Conservation (phyloP, 64 coral and sea anemone genomes). For the Cladopsammia gracilis region DNA sequence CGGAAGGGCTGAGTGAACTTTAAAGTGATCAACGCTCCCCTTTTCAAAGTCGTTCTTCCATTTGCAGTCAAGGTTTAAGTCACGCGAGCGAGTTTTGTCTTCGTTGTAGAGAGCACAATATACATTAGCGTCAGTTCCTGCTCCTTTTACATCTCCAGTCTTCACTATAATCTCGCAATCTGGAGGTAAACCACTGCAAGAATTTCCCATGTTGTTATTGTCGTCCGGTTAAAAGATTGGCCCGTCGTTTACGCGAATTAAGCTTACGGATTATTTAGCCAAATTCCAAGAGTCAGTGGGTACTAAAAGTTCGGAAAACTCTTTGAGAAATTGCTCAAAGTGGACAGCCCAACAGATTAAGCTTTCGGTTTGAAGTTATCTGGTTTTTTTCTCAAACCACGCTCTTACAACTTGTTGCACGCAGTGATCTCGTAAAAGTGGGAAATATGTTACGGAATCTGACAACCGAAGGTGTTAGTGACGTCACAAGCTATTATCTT, state of each 20-base stretch:
- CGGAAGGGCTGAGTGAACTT: conserved; percentile 70
- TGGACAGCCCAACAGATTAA: background rate
- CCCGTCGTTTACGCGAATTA: background rate
- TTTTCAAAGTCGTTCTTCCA: conserved; percentile 99
- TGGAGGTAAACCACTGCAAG: conserved; percentile 85
- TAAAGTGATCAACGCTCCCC: conserved; percentile 91
- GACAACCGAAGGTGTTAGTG: background rate
- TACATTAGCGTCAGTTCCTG: conserved; percentile 95
- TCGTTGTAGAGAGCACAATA: conserved; percentile 84
- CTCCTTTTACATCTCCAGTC: conserved; percentile 95
- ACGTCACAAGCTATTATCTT: conserved; percentile 27
- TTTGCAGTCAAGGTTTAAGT: conserved; percentile 90
- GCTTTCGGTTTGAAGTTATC: background rate
- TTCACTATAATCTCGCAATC: conserved; percentile 91
- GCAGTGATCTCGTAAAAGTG: background rate
- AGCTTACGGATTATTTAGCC: too few species aligned
- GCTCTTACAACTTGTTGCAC: background rate
- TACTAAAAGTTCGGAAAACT: too few species aligned
- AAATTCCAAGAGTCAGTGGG: too few species aligned
- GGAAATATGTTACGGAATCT: background rate
- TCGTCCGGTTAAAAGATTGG: background rate
- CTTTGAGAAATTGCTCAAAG: too few species aligned
- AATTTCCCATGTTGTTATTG: conserved; percentile 73
- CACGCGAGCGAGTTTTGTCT: conserved; percentile 72
- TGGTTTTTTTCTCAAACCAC: too few species aligned